These are phyloP conservation scores for Psittacula cyanocephala DNA, from an alignment of 2,113 vertebrate genomes.

Conservation along the genomic window DNA sequence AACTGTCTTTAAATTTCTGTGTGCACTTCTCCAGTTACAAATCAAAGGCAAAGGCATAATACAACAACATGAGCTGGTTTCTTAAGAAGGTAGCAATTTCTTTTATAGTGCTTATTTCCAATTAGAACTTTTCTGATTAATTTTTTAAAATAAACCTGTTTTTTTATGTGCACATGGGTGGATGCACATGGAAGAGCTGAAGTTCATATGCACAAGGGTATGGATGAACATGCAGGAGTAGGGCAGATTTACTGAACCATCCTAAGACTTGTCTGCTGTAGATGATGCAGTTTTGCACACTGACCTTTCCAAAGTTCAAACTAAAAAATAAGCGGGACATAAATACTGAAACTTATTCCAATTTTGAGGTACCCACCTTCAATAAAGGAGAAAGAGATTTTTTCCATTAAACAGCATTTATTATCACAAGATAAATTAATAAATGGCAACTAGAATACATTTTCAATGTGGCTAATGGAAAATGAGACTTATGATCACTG, in stretches of 20 bases:
- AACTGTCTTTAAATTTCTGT: conserved; percentile 47
- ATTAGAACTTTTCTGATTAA: not conserved
- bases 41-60: conserved; percentile 68
- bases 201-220: not conserved
- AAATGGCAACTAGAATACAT: conserved; percentile 56
- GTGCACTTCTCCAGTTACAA: conserved; percentile 66
- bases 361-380: not conserved
- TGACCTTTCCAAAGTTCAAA: not conserved
- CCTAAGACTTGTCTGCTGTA: not conserved
- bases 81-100: conserved; percentile 60
- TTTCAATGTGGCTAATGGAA: conserved; percentile 37
- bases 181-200: not conserved
- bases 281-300: not conserved
- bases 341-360: not conserved
- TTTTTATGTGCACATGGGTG: not conserved
- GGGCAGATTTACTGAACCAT: not conserved
- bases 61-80: conserved; percentile 58
- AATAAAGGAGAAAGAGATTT: conserved; percentile 42
- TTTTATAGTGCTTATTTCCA: conserved; percentile 50
- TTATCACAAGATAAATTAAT: conserved; percentile 45
- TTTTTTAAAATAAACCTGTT: not conserved
- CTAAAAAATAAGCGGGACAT: not conserved
- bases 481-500: not conserved
- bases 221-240: not conserved
- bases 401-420: conserved; percentile 54